These are phyloP conservation scores for Asteroscopus sphinx DNA, from an alignment of 2,888 invertebrate genomes.

Conservation along the genomic window DNA sequence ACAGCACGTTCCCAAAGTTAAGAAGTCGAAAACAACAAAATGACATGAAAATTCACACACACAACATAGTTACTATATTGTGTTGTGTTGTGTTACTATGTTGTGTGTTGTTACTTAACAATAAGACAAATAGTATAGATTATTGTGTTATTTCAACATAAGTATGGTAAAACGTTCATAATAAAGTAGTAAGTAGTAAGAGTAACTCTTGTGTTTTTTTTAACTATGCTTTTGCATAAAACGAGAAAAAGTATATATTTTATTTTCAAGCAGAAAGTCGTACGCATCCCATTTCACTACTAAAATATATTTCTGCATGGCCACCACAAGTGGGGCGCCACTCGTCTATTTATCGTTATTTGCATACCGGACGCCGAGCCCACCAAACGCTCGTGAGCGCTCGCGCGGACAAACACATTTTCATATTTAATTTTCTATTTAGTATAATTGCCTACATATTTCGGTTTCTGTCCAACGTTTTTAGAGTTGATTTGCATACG, in stretches of 20 bases:
- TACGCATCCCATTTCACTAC: conserved; percentile 50
- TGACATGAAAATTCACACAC: too few relatives aligned
- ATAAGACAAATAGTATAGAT: too few relatives aligned
- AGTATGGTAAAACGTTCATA: not conserved
- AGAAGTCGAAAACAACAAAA: too few relatives aligned
- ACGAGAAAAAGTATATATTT: conserved; percentile 15
- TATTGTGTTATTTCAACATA: too few relatives aligned
- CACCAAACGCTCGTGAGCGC: conserved; percentile 40
- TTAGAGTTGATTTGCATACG: conserved; percentile 73
- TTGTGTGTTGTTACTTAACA: too few relatives aligned
- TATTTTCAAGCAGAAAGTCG: conserved; percentile 22
- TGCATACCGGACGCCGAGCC: conserved; percentile 73
- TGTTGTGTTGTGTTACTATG: too few relatives aligned
- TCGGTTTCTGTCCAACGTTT: conserved; percentile 65
- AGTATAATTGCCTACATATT: conserved; percentile 82
- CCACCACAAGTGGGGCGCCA: conserved; percentile 60
- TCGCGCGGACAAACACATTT: conserved; percentile 77
- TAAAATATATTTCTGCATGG: conserved; percentile 53
- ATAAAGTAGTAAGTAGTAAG: not conserved
- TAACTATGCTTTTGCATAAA: not conserved
- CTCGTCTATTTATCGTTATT: conserved; percentile 79
- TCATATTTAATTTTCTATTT: conserved; percentile 85
- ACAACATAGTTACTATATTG: too few relatives aligned
- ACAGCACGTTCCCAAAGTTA: too few relatives aligned
- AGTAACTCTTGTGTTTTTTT: not conserved